Evolutionary conservation across 2,797 vertebrate species (phyloP).

Genomic region (Hirundo rustica): DNA sequence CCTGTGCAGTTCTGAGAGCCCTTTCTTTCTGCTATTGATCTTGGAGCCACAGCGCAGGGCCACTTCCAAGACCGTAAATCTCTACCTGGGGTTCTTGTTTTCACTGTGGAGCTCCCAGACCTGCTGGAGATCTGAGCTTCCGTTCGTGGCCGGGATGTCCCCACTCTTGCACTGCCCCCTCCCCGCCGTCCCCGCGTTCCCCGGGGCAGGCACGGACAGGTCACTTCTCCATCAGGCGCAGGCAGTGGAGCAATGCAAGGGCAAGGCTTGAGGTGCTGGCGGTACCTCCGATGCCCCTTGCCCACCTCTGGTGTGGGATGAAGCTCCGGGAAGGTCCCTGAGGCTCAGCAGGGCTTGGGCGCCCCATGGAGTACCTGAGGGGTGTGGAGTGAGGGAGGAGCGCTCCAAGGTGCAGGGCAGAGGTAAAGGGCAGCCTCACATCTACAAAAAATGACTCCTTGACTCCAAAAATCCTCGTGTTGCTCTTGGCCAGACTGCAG

Average conservation of each 20-base stretch:
- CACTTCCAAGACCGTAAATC: conserved; percentile 44
- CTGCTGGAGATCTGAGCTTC: not conserved
- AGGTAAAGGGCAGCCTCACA: not conserved
- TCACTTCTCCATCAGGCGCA: not conserved
- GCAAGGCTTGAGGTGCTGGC: not conserved
- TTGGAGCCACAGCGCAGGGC: conserved; percentile 44
- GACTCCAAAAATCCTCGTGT: not conserved
- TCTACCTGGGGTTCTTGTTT: conserved; percentile 43
- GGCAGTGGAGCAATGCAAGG: not conserved
- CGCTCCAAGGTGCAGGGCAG: not conserved
- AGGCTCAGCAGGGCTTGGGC: not conserved
- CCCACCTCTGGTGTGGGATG: no score
- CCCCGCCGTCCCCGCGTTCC: accelerated
- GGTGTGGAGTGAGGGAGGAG: not conserved
- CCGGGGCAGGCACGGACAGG: not conserved
- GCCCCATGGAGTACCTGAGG: not conserved
- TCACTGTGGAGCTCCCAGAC: not conserved
- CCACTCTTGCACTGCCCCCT: no score
- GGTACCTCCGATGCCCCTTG: not conserved
- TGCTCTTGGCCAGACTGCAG: conserved; percentile 36
- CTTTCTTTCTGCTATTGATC: conserved; percentile 63
- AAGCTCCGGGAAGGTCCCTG: not conserved
- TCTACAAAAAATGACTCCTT: not conserved
- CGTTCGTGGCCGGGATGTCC: not conserved
- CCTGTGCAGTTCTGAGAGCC: conserved; percentile 27